phyloP scores from a whole-genome alignment of 2,113 vertebrate genomes.

The Mustelus asterias region DNA sequence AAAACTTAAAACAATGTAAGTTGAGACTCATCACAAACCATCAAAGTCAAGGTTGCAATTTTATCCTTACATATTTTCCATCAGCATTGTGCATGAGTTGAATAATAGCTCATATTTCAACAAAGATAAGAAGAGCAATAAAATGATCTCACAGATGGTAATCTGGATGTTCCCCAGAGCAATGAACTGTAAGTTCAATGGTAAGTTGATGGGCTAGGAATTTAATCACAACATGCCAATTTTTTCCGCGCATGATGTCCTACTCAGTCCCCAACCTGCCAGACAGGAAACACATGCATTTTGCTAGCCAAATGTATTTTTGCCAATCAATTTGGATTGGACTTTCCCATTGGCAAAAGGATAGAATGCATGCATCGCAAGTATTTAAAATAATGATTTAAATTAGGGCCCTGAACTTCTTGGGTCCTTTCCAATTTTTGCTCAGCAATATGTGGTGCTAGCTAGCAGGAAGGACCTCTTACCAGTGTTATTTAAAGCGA shows the following conservation, averaged over 20 bases:
- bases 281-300: background rate
- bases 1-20: background rate
- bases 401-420: background rate
- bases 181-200: constrained; percentile 14
- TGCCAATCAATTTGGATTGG: background rate
- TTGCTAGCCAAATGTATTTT: background rate
- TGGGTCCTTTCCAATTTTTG: background rate
- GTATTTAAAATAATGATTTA: background rate
- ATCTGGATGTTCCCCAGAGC: background rate
- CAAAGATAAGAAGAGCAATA: constrained; percentile 11
- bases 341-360: background rate
- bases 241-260: background rate
- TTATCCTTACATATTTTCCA: background rate
- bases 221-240: background rate
- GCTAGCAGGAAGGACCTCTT: background rate
- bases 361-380: background rate
- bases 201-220: background rate
- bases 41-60: background rate
- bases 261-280: background rate
- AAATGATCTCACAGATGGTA: background rate
- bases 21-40: background rate
- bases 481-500: background rate
- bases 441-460: background rate
- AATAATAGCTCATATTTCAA: background rate
- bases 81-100: background rate